Base-by-base conservation (phyloP, 1,140 invertebrate genomes). In the Drosophila arizonae region DNA sequence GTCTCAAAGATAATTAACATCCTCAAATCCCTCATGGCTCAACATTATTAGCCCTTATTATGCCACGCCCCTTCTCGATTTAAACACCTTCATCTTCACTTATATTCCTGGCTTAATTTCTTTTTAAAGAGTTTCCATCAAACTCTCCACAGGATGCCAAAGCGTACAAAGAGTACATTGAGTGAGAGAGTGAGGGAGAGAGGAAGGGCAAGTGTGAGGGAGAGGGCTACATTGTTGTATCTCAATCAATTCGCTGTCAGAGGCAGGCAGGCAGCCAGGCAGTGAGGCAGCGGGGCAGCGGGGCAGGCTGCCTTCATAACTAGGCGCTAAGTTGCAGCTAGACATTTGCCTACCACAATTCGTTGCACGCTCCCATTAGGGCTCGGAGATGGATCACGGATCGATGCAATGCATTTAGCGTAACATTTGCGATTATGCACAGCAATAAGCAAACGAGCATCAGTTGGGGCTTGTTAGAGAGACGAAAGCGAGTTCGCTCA, bases 391-490 rank as follows among this genome's bases (percentile, higher is more conserved):
- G 48, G 39, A 54, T 33, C 28, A 66, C 36, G 66, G 72, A 74
- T 74, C 72, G 67, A 64, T 74, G 67, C 66, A 70, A 64, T 70
- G 67, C 55, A 74, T 74, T 70, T 70, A 74, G 66, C 72, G 67
- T 74, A 74, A 70, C 66, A 74, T 70, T 74, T 60, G 45, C 58
- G 60, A 74, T 71, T 74, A 69, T 62, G 26, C 24, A 70, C 72
- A 70, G 65, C 51, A 73, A 58, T 72, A 72, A 66, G 69, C 64
- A 9, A 9, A 33, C 28, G 28, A 52, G 64, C 13, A 48, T 58
- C 55, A 46, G 39, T 15, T 48, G 11, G 26, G 36, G 13, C 55
- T 57, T 57, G 67, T 70, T 64, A 69, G 65, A 39, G 36, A 13
- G 36, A 13, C 28, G 10, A 39, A 4, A 39, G 36, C 3, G 11